A percentile compares a stretch with the other conserved stretches of the same genome.
Evolutionary conservation across 2,113 vertebrate genomes (phyloP).

Genomic region (Pachyramphus minor): DNA sequence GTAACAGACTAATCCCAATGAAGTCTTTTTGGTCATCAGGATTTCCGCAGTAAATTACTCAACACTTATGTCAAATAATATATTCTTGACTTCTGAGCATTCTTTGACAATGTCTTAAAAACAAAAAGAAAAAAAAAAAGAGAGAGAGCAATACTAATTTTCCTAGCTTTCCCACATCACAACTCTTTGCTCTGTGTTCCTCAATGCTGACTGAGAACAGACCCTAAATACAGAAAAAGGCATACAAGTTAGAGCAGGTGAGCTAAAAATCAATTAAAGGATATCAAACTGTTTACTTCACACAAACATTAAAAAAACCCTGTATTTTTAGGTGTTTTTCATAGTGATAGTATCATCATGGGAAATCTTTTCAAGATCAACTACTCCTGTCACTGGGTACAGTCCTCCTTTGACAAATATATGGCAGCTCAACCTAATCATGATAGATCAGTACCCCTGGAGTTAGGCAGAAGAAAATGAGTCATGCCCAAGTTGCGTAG

Average conservation of each 20-base stretch:
- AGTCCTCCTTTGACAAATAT: not conserved
- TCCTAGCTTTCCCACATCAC: not conserved
- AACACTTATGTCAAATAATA: not conserved
- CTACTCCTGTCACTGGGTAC: not conserved
- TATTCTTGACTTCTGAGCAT: not conserved
- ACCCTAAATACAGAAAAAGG: not conserved
- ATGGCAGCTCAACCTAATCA: not conserved
- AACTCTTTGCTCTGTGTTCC: not conserved
- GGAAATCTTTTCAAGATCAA: not conserved
- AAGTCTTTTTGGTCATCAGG: not conserved
- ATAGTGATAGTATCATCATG: not conserved
- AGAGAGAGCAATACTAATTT: not conserved
- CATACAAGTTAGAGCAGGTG: not conserved
- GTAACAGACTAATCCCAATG: not conserved
- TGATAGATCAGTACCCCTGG: not conserved
- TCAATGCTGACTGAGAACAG: not conserved
- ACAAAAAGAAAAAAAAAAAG: not conserved
- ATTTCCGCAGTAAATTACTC: not conserved
- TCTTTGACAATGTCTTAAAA: not conserved
- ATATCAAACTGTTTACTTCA: not conserved
- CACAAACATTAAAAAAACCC: not conserved
- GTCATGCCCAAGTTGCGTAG: not conserved
- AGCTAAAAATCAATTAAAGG: not conserved
- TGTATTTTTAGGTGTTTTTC: not conserved
- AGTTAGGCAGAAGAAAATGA: conserved; percentile 6